A percentile compares a stretch with the other conserved stretches of the same genome.
Evolutionary conservation across 2,888 invertebrate species (phyloP).

Genomic region (Andrena hattorfiana): DNA sequence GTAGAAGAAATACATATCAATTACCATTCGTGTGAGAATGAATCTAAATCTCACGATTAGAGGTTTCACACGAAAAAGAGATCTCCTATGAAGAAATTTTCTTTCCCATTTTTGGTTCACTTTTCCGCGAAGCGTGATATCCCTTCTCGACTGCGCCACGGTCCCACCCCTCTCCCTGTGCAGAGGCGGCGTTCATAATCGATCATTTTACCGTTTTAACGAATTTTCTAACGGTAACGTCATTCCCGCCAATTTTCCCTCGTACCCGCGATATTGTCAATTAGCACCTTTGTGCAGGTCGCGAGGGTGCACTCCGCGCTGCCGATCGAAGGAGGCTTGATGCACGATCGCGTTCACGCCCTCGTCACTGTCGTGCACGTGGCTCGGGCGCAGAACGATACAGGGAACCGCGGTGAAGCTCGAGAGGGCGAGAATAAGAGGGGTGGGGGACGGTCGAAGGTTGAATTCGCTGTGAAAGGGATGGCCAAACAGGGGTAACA

Average conservation of each 20-base stretch:
- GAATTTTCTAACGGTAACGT: conserved; percentile 48
- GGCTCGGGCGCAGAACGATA: conserved; percentile 25
- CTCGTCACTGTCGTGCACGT: conserved; percentile 19
- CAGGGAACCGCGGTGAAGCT: neutral
- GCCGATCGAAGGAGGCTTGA: conserved; percentile 31
- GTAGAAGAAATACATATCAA: neutral
- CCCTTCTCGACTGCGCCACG: neutral
- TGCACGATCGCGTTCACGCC: conserved; percentile 23
- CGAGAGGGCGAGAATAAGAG: conserved; percentile 6
- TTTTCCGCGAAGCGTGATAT: neutral
- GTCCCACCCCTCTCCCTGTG: neutral
- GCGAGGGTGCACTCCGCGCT: conserved; percentile 24
- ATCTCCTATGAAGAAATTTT: neutral
- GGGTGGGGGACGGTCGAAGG: conserved; percentile 47
- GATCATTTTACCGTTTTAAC: conserved; percentile 49
- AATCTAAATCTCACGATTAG: neutral
- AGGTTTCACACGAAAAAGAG: neutral
- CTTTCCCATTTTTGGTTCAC: neutral
- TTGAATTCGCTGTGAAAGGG: conserved; percentile 58
- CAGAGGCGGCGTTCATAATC: conserved; percentile 17
- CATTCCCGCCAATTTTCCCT: conserved; percentile 19
- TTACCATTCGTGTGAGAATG: neutral
- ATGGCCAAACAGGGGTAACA: conserved; percentile 19
- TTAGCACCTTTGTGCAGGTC: conserved; percentile 44
- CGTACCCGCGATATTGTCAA: conserved; percentile 56